These are phyloP conservation scores for Opisthocomus hoazin DNA, from an alignment of 2,113 vertebrate species.

Conservation along the genomic window DNA sequence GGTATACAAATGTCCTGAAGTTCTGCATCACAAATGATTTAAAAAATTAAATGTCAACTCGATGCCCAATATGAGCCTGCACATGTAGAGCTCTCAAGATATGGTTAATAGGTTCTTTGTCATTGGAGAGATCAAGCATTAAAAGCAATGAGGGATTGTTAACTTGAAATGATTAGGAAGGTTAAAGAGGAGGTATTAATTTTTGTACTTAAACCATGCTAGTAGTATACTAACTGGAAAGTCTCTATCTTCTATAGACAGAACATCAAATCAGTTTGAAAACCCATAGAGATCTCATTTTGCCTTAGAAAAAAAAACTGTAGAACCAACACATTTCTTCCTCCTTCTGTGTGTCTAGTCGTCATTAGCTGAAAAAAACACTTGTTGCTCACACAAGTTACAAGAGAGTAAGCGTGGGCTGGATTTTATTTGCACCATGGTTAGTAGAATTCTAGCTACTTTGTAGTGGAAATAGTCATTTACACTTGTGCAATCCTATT, in stretches of 20 bases:
- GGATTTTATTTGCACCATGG: background rate
- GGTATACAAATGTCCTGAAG: background rate
- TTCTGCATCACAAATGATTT: background rate
- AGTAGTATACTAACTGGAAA: background rate
- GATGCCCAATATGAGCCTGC: background rate
- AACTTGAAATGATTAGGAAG: background rate
- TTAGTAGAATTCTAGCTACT: background rate
- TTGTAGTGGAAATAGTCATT: background rate
- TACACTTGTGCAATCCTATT: background rate
- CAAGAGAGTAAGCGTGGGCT: background rate
- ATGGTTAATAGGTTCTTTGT: background rate
- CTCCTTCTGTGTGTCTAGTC: background rate
- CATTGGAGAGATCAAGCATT: background rate
- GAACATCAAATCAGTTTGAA: background rate
- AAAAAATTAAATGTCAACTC: background rate
- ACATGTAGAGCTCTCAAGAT: background rate
- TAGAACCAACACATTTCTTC: background rate
- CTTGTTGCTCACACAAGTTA: background rate
- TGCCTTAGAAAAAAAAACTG: background rate
- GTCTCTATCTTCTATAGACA: background rate
- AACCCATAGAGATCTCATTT: background rate
- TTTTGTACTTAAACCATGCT: background rate
- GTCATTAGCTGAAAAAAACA: background rate
- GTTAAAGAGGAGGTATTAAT: background rate
- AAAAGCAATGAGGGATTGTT: background rate